Percentiles rank a stretch among this genome's conserved stretches.
Conservation (phyloP, 1,140 invertebrate species). For the Halyomorpha halys region DNA sequence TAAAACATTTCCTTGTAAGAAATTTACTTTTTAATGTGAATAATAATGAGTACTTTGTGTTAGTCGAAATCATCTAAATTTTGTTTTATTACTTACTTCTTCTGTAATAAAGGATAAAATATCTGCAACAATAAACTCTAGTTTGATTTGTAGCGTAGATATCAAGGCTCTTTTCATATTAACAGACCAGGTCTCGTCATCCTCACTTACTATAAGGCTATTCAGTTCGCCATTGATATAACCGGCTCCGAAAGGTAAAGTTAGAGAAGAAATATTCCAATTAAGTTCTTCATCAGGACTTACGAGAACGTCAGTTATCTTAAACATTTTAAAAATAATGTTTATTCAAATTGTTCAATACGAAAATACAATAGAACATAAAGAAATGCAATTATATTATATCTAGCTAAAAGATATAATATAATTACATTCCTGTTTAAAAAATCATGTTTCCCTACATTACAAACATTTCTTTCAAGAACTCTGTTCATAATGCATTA, state of each 20-base stretch:
- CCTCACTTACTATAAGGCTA: conserved; percentile 4
- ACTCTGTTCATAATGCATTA: no score
- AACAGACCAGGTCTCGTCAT: conserved; percentile 29
- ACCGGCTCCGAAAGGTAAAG: conserved; percentile 22
- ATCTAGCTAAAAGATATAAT: no score
- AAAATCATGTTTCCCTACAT: no score
- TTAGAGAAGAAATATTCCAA: neutral
- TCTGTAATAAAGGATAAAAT: neutral
- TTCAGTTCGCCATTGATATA: conserved; percentile 23
- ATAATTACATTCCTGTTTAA: no score
- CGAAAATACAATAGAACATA: no score
- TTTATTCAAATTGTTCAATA: no score
- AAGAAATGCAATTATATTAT: no score
- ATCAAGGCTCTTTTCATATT: conserved; percentile 32
- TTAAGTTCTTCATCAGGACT: neutral
- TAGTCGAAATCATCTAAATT: no score
- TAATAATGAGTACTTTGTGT: no score
- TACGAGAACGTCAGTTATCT: neutral
- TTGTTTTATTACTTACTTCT: conserved; percentile 8
- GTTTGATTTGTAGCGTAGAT: conserved; percentile 29
- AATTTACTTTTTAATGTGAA: no score
- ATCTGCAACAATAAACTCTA: conserved; percentile 11
- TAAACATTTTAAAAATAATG: neutral
- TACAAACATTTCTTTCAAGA: no score
- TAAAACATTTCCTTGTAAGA: no score